Percentiles rank a stretch among this genome's conserved stretches.
These are phyloP conservation scores for Sciurus vulgaris DNA, from an alignment of 2,797 vertebrate genomes.

Conservation along the genomic window DNA sequence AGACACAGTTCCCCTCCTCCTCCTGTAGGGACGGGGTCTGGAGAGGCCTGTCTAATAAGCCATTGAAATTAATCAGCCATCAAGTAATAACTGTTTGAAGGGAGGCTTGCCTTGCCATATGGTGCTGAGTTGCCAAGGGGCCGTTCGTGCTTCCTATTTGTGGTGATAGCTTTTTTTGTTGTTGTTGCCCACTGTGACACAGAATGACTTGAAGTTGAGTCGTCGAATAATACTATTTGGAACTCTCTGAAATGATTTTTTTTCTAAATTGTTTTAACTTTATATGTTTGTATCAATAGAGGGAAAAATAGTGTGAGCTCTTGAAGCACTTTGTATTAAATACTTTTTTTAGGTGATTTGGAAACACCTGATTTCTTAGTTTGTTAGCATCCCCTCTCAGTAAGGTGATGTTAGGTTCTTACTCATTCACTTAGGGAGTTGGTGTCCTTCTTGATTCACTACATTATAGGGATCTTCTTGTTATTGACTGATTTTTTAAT, in stretches of 20 bases:
- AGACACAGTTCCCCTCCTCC: background rate
- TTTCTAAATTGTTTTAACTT: background rate
- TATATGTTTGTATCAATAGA: background rate
- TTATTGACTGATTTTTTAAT: slow-evolving; percentile 22
- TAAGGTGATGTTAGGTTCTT: background rate
- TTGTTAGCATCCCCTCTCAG: background rate
- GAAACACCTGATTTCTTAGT: background rate
- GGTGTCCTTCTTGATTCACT: background rate
- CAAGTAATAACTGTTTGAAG: slow-evolving; percentile 28
- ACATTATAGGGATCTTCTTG: background rate
- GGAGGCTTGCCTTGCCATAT: slow-evolving; percentile 69
- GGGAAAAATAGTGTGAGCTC: background rate
- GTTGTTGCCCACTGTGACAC: background rate
- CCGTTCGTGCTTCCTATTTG: background rate
- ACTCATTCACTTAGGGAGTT: background rate
- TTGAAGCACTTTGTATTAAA: slow-evolving; percentile 23
- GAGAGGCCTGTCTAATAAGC: slow-evolving; percentile 15
- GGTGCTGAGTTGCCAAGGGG: slow-evolving; percentile 39
- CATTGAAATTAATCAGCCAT: slow-evolving; percentile 68
- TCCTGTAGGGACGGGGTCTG: background rate
- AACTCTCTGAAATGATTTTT: slow-evolving; percentile 37
- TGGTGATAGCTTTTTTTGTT: background rate
- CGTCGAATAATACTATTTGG: background rate
- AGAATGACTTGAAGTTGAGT: slow-evolving; percentile 30
- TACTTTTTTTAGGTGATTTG: slow-evolving; percentile 18